Conservation (phyloP, 2,888 invertebrate species). For the Osedax frankpressi region DNA sequence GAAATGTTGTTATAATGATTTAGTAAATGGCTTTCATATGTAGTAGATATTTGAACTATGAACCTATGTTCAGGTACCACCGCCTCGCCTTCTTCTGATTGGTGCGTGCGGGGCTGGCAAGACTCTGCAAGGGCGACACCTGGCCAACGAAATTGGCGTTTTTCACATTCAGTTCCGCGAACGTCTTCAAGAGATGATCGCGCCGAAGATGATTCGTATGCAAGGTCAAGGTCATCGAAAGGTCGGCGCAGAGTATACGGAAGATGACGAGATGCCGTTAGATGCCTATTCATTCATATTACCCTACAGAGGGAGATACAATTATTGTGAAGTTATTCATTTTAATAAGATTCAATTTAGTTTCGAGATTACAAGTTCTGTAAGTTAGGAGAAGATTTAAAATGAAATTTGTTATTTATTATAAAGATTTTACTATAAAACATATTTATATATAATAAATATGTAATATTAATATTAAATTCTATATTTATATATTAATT, state of each 20-base stretch:
- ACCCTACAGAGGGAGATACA: no score
- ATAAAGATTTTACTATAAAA: no score
- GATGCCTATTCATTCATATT: no score
- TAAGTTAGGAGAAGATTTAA: no score
- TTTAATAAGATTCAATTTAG: no score
- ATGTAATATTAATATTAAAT: no score
- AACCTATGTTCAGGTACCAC: conserved; percentile 43
- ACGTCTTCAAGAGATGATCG: conserved; percentile 44
- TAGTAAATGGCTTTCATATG: not conserved
- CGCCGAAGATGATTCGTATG: conserved; percentile 35
- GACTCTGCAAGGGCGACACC: conserved; percentile 39
- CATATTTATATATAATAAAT: no score
- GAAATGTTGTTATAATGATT: not conserved
- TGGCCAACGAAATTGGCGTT: conserved; percentile 42
- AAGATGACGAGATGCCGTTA: conserved; percentile 31
- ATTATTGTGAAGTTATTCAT: no score
- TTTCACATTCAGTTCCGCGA: conserved; percentile 47
- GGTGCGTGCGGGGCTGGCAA: conserved; percentile 45
- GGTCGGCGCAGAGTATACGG: conserved; percentile 42
- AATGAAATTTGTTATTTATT: no score
- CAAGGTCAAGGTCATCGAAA: conserved; percentile 31
- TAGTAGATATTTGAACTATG: not conserved
- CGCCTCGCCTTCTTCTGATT: conserved; percentile 39
- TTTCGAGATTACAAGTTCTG: no score
- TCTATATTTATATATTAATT: no score